A percentile compares a stretch with the other conserved stretches of the same genome.
Conservation (phyloP, 2,888 invertebrate species). For the Nomada ruficornis region DNA sequence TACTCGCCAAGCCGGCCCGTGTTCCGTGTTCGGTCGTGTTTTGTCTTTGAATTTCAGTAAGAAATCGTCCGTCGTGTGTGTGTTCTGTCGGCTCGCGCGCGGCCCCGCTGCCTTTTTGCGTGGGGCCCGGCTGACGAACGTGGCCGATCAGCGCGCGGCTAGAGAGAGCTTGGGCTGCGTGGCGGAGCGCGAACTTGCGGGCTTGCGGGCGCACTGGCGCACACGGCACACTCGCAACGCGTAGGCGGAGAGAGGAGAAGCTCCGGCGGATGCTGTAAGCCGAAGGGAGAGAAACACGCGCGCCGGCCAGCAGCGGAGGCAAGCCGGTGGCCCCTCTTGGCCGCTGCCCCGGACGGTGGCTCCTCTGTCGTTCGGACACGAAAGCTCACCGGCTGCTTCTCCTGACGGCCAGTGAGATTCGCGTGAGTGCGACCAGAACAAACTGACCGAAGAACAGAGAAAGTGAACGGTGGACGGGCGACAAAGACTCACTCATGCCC, state of each 20-base stretch:
- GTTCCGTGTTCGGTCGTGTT: not conserved
- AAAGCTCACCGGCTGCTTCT: constrained; percentile 73
- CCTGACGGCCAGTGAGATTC: constrained; percentile 36
- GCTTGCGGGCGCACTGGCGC: constrained; percentile 84
- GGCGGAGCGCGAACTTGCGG: constrained; percentile 83
- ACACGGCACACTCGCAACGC: constrained; percentile 80
- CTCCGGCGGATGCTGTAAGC: constrained; percentile 83
- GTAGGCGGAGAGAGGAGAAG: constrained; percentile 82
- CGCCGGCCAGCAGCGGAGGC: constrained; percentile 68
- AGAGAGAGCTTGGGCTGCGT: constrained; percentile 76
- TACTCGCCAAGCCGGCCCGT: constrained; percentile 25
- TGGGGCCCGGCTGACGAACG: constrained; percentile 75
- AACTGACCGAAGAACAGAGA: constrained; percentile 25
- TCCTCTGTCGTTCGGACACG: constrained; percentile 76
- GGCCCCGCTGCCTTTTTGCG: constrained; percentile 74
- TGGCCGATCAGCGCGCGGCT: constrained; percentile 75
- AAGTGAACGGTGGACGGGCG: constrained; percentile 27
- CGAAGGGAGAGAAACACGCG: constrained; percentile 75
- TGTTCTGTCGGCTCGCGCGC: constrained; percentile 66
- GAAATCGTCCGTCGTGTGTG: constrained; percentile 43
- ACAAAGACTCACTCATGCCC: constrained; percentile 40
- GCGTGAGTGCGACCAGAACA: constrained; percentile 39
- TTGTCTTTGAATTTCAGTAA: constrained; percentile 34
- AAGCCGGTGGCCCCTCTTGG: constrained; percentile 77
- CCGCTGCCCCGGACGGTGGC: constrained; percentile 81